Conservation (phyloP, 2,888 invertebrate genomes). For the Leptogaster cylindrica region DNA sequence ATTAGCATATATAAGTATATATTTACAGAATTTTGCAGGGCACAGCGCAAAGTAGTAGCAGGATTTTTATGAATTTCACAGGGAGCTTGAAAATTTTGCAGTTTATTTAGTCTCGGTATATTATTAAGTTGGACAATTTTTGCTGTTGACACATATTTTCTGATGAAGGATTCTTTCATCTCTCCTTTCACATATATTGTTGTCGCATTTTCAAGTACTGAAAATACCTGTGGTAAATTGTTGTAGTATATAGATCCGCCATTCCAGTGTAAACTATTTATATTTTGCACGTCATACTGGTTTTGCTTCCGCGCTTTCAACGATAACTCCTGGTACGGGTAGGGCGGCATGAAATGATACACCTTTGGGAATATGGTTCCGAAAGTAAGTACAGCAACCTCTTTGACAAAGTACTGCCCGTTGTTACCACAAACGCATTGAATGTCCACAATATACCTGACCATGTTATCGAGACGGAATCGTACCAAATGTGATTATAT, state of each 20-base stretch:
- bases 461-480: no score
- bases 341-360: neutral
- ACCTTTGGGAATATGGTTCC: neutral
- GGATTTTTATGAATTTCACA: neutral
- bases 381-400: neutral
- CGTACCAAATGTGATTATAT: no score
- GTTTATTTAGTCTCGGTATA: neutral
- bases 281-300: neutral
- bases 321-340: neutral
- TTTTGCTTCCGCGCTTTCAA: neutral
- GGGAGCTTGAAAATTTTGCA: neutral
- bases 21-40: neutral
- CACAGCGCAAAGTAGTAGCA: neutral
- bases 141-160: neutral
- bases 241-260: neutral
- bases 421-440: neutral
- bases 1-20: neutral
- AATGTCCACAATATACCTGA: neutral
- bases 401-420: neutral
- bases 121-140: no score
- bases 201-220: neutral
- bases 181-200: neutral
- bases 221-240: neutral
- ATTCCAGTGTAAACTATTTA: neutral
- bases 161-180: neutral